Conservation (phyloP, 2,888 invertebrate species). For the Euzetes globulus region DNA sequence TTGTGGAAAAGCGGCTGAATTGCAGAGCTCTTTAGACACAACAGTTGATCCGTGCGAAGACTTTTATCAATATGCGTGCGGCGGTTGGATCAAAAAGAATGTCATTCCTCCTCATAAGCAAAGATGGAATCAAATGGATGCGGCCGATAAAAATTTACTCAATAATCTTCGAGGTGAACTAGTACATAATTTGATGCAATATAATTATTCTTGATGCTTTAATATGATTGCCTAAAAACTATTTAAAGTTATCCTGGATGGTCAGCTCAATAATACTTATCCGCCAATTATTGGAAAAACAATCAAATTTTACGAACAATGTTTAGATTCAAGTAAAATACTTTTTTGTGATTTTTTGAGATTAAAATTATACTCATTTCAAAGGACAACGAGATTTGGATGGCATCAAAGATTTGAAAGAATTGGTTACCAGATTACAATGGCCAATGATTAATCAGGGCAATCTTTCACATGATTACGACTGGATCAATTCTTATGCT, state of each 20-base stretch:
- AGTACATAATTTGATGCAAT: no score
- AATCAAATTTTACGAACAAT: background rate
- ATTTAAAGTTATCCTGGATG: background rate
- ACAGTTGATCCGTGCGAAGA: constrained; percentile 73
- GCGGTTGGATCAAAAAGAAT: constrained; percentile 64
- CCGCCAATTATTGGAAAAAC: background rate
- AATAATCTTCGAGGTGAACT: constrained; percentile 1
- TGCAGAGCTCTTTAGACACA: constrained; percentile 59
- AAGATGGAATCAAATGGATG: constrained; percentile 1
- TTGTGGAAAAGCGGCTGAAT: background rate
- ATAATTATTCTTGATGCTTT: no score
- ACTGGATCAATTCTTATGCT: background rate
- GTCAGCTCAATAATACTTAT: background rate
- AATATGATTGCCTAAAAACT: no score
- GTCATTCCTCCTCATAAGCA: background rate
- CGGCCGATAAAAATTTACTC: background rate
- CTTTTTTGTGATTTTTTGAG: no score
- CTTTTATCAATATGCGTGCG: constrained; percentile 58
- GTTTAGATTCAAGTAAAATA: background rate
- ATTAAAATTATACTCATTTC: no score
- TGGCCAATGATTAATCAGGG: constrained; percentile 16
- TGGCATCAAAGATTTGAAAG: background rate
- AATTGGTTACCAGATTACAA: background rate
- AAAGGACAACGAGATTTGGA: background rate
- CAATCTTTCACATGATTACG: background rate